Conservation (phyloP, 2,888 invertebrate genomes). For the Lucinisca nassula region DNA sequence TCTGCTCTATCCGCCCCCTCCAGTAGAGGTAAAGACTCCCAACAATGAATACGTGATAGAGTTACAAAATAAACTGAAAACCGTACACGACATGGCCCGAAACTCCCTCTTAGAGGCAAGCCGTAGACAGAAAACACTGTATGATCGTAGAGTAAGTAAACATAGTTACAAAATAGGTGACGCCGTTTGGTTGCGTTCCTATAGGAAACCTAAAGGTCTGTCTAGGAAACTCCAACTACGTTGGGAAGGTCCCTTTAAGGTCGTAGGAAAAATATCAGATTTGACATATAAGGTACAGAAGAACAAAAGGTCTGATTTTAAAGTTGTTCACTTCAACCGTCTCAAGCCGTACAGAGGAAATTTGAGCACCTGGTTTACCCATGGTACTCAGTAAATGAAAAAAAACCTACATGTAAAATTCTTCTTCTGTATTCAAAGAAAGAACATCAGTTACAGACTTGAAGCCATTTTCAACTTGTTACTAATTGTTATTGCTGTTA, state of each 20-base stretch:
- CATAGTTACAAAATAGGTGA: background rate
- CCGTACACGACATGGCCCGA: background rate
- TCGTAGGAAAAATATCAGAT: background rate
- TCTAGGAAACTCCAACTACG: background rate
- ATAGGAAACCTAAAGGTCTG: constrained; percentile 13
- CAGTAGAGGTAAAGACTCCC: background rate
- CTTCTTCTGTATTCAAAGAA: too few species aligned
- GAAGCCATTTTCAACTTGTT: too few species aligned
- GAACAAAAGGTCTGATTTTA: background rate
- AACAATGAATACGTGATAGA: background rate
- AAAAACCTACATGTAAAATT: too few species aligned
- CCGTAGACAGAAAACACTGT: background rate
- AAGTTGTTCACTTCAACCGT: constrained; percentile 1
- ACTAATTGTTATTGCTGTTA: too few species aligned
- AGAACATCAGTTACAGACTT: too few species aligned
- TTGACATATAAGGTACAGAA: background rate
- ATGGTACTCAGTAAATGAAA: too few species aligned
- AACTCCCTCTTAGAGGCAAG: background rate
- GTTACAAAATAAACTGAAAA: constrained; percentile 8
- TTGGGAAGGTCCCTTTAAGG: constrained; percentile 9
- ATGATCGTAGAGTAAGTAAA: constrained; percentile 4
- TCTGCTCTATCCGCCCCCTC: background rate
- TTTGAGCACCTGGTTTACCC: background rate
- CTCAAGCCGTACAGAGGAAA: background rate
- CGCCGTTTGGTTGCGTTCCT: constrained; percentile 11